Evolutionary conservation across 2,113 vertebrate genomes (phyloP).

Genomic region (Rhombomys opimus): DNA sequence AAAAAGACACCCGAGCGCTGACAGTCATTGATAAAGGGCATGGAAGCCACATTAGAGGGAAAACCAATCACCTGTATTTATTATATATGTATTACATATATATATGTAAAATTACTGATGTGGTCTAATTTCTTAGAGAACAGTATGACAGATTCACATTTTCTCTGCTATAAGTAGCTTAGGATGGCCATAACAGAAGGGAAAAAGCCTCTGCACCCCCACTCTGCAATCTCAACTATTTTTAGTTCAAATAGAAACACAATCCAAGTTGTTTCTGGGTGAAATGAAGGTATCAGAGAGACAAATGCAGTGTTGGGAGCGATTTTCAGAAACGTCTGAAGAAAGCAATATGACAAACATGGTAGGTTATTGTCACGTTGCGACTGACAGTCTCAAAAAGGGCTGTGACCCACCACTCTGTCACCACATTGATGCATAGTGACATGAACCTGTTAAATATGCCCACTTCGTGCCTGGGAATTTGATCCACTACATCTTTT

Average conservation of each 20-base stretch:
- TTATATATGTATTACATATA: too few species aligned
- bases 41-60: neutral
- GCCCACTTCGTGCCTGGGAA: neutral
- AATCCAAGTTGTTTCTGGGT: neutral
- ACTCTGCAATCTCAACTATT: neutral
- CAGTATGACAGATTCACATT: neutral
- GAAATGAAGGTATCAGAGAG: neutral
- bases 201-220: neutral
- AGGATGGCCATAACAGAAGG: neutral
- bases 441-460: neutral
- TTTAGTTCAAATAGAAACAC: neutral
- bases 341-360: neutral
- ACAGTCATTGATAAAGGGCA: neutral
- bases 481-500: neutral
- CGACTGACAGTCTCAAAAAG: neutral
- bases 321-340: neutral
- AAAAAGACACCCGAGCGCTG: neutral
- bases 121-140: neutral
- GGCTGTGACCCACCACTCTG: accelerated
- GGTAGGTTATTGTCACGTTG: neutral
- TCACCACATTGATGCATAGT: accelerated
- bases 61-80: neutral
- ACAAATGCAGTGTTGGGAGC: neutral
- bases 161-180: neutral
- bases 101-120: neutral